Evolutionary conservation across 2,888 invertebrate genomes (phyloP), one percentile per base, ranked within the genome.

Genomic region (Meteorus cinctellus): DNA sequence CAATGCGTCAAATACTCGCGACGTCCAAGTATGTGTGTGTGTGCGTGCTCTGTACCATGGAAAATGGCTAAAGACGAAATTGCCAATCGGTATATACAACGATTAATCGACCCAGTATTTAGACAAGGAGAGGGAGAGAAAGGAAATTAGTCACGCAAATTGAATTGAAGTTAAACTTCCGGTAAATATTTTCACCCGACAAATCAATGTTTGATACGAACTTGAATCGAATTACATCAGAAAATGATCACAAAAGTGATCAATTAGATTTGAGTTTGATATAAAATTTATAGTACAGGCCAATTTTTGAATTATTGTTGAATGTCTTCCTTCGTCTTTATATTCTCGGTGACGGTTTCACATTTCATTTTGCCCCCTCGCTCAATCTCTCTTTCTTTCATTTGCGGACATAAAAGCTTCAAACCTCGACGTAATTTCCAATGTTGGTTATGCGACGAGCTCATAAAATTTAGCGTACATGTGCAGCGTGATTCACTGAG

Each of bases 391-490:
- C 45, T 48, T 27, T 24, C 27, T 45, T 12, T 24, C 8, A 24
- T 1, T 24, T 24, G 24, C n/a, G n/a, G n/a, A n/a, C n/a, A n/a
- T n/a, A 67, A 65, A 77, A 67, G 69, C 67, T 59, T 55, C 63
- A 70, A 65, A 77, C 65, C 79, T 72, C 81, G 80, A 81, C 8
- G 67, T 24, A 67, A 67, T 67, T 81, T 81, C 80, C 83, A 81
- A 74, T 81, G 82, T 81, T 77, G 76, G 78, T 79, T 48, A 48
- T 48, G 48, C 6, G 48, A 16, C 48, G 4, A 48, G 48, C 79
- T 80, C 81, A 78, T 78, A 77, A 79, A 83, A 80, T 79, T 77
- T 77, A 24, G 45, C 45, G 36, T 75, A 80, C 82, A 80, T 79
- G 75, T 79, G 34, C 34, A 14, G 19, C 41, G 45, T 67, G 45